phyloP scores from a whole-genome alignment of 2,113 vertebrate genomes.

The Hypomesus transpacificus region DNA sequence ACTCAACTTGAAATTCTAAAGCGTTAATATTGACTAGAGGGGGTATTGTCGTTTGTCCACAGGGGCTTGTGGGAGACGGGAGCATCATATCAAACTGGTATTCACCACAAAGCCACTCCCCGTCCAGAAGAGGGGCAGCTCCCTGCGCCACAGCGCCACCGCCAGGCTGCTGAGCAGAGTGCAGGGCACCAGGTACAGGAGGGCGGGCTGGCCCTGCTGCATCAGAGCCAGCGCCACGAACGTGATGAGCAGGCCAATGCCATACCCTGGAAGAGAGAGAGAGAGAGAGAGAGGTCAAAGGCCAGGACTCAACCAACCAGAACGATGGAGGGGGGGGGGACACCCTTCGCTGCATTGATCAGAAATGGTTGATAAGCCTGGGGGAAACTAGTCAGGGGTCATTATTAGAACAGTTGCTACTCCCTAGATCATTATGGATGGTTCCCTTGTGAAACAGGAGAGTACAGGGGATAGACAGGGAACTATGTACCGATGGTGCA shows the following conservation, averaged over 20 bases:
- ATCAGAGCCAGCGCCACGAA: conserved; percentile 91
- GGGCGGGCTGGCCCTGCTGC: conserved; percentile 90
- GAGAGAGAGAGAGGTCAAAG: not conserved
- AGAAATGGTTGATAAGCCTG: too few relatives aligned
- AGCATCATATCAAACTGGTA: conserved; percentile 97
- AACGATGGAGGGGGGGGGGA: not conserved
- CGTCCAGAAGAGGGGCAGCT: conserved; percentile 92
- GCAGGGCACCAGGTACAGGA: conserved; percentile 96
- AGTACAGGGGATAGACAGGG: not conserved
- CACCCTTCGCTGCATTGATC: too few relatives aligned
- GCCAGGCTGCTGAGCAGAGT: conserved; percentile 86
- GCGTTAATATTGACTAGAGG: too few relatives aligned
- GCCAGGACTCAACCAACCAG: not conserved
- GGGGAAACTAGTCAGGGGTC: too few relatives aligned
- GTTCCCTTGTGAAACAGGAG: not conserved
- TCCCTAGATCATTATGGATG: too few relatives aligned
- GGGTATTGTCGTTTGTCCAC: not conserved
- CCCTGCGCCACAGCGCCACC: conserved; percentile 88
- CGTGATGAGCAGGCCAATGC: conserved; percentile 91
- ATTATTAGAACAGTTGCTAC: too few relatives aligned
- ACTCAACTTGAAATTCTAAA: conserved; percentile 89
- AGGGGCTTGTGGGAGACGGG: conserved; percentile 38
- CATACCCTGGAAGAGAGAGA: conserved; percentile 75
- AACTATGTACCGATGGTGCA: conserved; percentile 85
- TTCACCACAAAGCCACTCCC: conserved; percentile 99